Evolutionary conservation across 2,797 vertebrate species (phyloP), one percentile per base, ranked within the genome.

Genomic region (Argya squamiceps): DNA sequence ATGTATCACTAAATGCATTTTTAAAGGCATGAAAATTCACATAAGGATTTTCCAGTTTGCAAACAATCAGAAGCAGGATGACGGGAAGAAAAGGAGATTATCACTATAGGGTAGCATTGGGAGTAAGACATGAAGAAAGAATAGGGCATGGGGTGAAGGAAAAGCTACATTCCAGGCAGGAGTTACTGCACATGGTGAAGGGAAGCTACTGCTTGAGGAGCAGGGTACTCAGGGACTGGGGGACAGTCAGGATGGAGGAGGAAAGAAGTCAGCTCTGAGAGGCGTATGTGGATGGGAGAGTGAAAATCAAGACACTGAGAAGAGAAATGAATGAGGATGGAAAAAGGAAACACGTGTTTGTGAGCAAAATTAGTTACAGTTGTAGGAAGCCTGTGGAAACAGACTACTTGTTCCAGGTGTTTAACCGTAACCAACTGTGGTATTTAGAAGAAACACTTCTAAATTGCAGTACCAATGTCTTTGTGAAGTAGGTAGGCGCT

Each of bases 341-440:
- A 93, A 96, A 96, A 87, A 94, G 91, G 92, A 95, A 97, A 89
- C 96, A 95, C 91, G 77, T 96, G 94, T 74, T 82, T 65, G 63
- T 58, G 88, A 94, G 56, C 41, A 92, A 93, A 96, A 95, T 79
- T 89, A 95, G 89, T 53, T 71, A 69, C 82, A 78, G 90, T 68
- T 64, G 82, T 93, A 93, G 94, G 88, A 96, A 95, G 68, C 0
- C 12, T 92, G 67, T 95, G 95, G 94, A 96, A 96, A 94, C 77
- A 67, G n/a, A 36, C 32, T 50, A 50, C 22, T 77, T 84, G 67
- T 94, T 88, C 83, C 93, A 95, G 94, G 80, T 95, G 94, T 84
- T 89, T 95, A 96, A 94, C 95, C 23, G 60, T 81, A 96, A 96
- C 46, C 49, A 70, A 70, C 85, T 0, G 18, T 29, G 58, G 59